Percentiles rank a stretch among this genome's conserved stretches.
Conservation (phyloP, 1,140 invertebrate genomes). For the Conopomorpha cramerella region DNA sequence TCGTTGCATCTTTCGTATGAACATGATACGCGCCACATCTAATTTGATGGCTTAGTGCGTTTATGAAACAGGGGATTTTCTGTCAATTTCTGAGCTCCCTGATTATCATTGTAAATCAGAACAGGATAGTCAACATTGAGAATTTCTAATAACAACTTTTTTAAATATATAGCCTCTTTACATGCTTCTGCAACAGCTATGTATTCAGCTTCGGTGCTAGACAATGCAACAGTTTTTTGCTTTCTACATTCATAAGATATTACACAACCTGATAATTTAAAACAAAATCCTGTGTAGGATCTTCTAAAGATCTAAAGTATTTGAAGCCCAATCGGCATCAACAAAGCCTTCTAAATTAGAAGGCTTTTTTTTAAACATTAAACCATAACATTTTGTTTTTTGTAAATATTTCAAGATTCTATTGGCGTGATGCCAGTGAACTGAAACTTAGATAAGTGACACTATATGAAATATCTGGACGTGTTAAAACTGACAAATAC, state of each 20-base stretch:
- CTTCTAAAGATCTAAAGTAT: conserved; percentile 9
- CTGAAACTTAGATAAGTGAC: not conserved
- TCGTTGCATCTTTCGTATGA: no score
- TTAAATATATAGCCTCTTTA: conserved; percentile 17
- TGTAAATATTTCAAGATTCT: not conserved
- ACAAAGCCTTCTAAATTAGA: conserved; percentile 10
- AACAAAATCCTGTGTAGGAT: conserved; percentile 28
- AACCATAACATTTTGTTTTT: not conserved
- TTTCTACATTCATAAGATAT: conserved; percentile 23
- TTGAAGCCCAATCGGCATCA: conserved; percentile 28
- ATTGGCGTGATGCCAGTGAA: not conserved
- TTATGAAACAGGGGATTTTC: conserved; percentile 1
- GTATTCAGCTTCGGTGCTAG: conserved; percentile 36
- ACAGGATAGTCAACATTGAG: no score
- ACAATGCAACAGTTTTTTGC: conserved; percentile 28
- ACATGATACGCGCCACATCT: no score
- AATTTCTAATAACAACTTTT: no score
- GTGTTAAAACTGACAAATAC: not conserved
- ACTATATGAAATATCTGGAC: not conserved
- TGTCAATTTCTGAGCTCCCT: not conserved
- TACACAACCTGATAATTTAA: conserved; percentile 11
- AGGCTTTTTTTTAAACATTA: not conserved
- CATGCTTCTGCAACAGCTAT: conserved; percentile 16
- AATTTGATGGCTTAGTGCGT: conserved; percentile 1
- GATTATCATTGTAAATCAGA: no score